phyloP scores from a whole-genome alignment of 2,888 invertebrate genomes.

The Peribatodes rhomboidaria region DNA sequence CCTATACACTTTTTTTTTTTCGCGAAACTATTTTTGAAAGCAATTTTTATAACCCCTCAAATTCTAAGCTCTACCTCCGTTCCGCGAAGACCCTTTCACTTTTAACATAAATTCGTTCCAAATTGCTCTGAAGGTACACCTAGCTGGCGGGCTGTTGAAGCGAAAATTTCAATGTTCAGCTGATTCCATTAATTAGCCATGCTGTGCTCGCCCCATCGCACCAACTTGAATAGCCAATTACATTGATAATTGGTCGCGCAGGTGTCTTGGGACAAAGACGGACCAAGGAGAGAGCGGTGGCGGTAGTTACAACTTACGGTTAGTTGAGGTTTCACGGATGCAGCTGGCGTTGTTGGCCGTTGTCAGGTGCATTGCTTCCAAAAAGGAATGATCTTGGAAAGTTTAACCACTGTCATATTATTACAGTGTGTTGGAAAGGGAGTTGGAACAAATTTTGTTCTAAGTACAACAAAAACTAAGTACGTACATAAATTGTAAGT shows the following conservation, averaged over 20 bases:
- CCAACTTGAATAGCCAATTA: slow-evolving; percentile 84
- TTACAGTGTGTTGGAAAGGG: no score
- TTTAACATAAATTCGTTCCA: slow-evolving; percentile 63
- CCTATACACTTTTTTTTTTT: no score
- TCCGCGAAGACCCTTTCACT: slow-evolving; percentile 49
- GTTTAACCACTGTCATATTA: slow-evolving; percentile 25
- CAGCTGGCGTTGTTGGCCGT: neutral
- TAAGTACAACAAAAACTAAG: no score
- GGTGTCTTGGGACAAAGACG: slow-evolving; percentile 78
- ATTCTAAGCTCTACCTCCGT: slow-evolving; percentile 1
- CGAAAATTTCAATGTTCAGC: slow-evolving; percentile 83
- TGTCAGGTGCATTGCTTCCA: neutral
- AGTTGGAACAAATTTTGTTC: no score
- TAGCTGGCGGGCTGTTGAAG: slow-evolving; percentile 65
- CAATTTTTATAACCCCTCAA: neutral
- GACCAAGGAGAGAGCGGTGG: slow-evolving; percentile 19
- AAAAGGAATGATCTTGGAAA: no score
- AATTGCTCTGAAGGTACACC: slow-evolving; percentile 55
- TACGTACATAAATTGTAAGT: no score
- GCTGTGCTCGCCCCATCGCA: slow-evolving; percentile 76
- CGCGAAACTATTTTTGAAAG: neutral
- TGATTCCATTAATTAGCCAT: slow-evolving; percentile 83
- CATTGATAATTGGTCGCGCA: slow-evolving; percentile 83
- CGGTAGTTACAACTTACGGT: slow-evolving; percentile 17
- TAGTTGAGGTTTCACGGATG: slow-evolving; percentile 10